Conservation (phyloP, 2,113 vertebrate genomes). For the Zapornia atra region DNA sequence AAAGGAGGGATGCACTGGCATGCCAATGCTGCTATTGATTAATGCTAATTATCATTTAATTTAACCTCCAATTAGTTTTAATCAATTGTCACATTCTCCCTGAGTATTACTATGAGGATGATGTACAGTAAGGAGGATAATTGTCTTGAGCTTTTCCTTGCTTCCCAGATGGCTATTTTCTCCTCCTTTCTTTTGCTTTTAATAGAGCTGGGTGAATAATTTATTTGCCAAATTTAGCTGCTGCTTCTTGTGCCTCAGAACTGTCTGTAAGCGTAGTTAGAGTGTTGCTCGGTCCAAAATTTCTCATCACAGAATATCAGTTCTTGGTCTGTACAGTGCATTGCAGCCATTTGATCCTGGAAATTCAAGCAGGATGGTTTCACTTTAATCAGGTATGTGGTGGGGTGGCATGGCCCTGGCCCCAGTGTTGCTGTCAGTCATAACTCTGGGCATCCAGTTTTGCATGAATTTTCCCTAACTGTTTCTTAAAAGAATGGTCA, state of each 20-base stretch:
- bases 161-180: constrained; percentile 47
- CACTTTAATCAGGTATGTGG: constrained; percentile 18
- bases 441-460: neutral
- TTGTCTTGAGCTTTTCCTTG: constrained; percentile 39
- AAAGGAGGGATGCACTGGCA: constrained; percentile 16
- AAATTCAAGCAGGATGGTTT: neutral
- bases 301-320: neutral
- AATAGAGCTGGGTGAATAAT: constrained; percentile 36
- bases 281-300: constrained; percentile 4
- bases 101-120: neutral
- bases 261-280: neutral
- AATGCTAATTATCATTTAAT: constrained; percentile 74
- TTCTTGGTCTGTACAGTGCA: neutral
- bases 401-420: neutral
- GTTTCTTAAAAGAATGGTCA: neutral
- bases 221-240: constrained; percentile 41
- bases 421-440: constrained; percentile 1
- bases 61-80: constrained; percentile 72
- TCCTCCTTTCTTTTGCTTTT: constrained; percentile 22
- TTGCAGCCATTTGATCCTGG: constrained; percentile 11
- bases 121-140: constrained; percentile 19
- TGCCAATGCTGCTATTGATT: constrained; percentile 67
- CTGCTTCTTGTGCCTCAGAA: neutral
- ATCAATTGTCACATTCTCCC: constrained; percentile 68
- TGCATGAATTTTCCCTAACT: neutral